Percentiles rank a stretch among this genome's conserved stretches.
phyloP scores from a whole-genome alignment of 2,797 vertebrate species.

The Anableps anableps region DNA sequence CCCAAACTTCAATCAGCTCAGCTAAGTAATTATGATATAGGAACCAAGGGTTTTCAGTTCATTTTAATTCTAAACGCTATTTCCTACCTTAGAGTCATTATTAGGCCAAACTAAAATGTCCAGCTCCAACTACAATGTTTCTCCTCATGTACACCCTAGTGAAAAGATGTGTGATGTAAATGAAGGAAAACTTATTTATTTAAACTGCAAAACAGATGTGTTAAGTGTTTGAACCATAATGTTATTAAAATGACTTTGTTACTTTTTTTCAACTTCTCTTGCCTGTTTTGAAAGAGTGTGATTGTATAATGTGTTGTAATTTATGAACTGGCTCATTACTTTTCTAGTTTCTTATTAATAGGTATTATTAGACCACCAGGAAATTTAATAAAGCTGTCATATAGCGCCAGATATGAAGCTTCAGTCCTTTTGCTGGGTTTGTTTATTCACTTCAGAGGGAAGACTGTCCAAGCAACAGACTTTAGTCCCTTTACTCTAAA shows the following conservation, averaged over 20 bases:
- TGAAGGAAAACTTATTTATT: neutral
- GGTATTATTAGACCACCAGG: neutral
- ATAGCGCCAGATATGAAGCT: neutral
- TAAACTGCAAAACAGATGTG: neutral
- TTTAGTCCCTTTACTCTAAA: neutral
- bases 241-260: neutral
- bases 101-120: neutral
- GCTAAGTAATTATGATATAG: conserved; percentile 2
- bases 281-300: neutral
- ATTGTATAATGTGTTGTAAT: neutral
- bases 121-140: neutral
- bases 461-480: neutral
- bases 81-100: neutral
- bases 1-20: conserved; percentile 3
- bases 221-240: neutral
- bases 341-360: neutral
- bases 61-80: conserved; percentile 2
- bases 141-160: neutral
- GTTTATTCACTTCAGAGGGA: neutral
- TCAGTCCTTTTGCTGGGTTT: neutral
- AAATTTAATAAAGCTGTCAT: neutral
- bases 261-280: neutral
- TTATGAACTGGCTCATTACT: neutral
- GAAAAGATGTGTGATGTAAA: neutral
- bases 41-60: neutral